These are phyloP conservation scores for Empis livida DNA, from an alignment of 2,888 invertebrate genomes.

Conservation along the genomic window DNA sequence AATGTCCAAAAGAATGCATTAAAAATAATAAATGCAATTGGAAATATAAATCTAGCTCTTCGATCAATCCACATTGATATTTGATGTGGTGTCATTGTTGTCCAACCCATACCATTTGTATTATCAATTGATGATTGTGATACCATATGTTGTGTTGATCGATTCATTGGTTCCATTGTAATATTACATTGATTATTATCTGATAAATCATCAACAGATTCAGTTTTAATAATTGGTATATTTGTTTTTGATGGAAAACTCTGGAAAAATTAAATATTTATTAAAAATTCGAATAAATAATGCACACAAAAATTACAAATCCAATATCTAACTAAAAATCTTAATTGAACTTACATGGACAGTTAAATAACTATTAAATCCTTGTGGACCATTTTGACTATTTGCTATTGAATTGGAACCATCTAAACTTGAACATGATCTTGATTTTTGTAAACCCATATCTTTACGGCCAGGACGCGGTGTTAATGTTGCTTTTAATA, in stretches of 20 bases:
- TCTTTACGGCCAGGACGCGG: slow-evolving; percentile 63
- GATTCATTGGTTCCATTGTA: slow-evolving; percentile 16
- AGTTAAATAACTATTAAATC: slow-evolving; percentile 59
- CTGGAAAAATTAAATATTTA: slow-evolving; percentile 30
- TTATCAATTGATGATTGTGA: slow-evolving; percentile 11
- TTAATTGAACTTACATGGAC: slow-evolving; percentile 52
- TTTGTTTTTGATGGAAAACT: slow-evolving; percentile 51
- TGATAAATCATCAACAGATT: slow-evolving; percentile 44
- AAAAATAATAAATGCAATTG: slow-evolving; percentile 62
- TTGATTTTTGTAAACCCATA: slow-evolving; percentile 51
- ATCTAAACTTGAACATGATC: slow-evolving; percentile 60
- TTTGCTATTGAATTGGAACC: slow-evolving; percentile 29
- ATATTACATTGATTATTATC: slow-evolving; percentile 16
- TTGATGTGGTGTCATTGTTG: slow-evolving; percentile 78
- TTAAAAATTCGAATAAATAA: no score
- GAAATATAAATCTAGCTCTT: slow-evolving; percentile 64
- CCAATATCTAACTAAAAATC: no score
- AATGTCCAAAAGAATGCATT: slow-evolving; percentile 70
- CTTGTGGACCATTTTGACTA: slow-evolving; percentile 34
- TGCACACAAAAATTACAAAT: no score
- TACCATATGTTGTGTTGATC: slow-evolving; percentile 12
- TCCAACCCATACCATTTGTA: slow-evolving; percentile 40
- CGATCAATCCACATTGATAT: slow-evolving; percentile 76
- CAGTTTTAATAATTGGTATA: slow-evolving; percentile 55
- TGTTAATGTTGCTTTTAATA: slow-evolving; percentile 69